Conservation (phyloP, 2,888 invertebrate species). For the Trachelus tabidus region DNA sequence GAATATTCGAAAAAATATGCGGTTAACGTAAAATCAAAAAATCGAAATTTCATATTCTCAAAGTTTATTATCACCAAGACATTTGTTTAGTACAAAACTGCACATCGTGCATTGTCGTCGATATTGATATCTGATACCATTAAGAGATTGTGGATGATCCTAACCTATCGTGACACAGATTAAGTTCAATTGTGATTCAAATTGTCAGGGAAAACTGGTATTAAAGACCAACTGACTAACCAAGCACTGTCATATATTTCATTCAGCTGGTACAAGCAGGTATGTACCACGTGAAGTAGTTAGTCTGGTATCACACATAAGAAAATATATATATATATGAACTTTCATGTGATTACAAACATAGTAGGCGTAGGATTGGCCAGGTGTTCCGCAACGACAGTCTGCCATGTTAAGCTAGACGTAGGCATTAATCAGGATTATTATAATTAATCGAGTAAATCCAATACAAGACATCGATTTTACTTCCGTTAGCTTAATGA, state of each 20-base stretch:
- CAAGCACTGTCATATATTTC: background rate
- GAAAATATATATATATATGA: background rate
- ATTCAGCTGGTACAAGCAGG: background rate
- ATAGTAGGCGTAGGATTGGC: slow-evolving; percentile 5
- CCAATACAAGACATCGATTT: background rate
- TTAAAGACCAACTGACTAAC: background rate
- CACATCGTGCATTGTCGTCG: background rate
- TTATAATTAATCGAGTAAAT: background rate
- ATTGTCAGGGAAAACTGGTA: background rate
- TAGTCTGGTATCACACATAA: background rate
- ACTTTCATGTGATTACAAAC: background rate
- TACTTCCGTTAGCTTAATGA: background rate
- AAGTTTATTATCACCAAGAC: background rate
- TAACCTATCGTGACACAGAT: background rate
- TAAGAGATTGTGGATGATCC: background rate
- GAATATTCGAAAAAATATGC: background rate
- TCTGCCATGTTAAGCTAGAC: background rate
- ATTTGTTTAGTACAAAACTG: background rate
- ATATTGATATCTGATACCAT: background rate
- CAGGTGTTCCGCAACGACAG: slow-evolving; percentile 7
- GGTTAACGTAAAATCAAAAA: no score
- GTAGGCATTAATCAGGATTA: background rate
- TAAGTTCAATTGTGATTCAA: background rate
- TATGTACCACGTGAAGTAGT: background rate
- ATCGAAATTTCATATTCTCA: no score